Evolutionary conservation across 2,797 vertebrate genomes (phyloP).

Genomic region (Malurus leucopterus): DNA sequence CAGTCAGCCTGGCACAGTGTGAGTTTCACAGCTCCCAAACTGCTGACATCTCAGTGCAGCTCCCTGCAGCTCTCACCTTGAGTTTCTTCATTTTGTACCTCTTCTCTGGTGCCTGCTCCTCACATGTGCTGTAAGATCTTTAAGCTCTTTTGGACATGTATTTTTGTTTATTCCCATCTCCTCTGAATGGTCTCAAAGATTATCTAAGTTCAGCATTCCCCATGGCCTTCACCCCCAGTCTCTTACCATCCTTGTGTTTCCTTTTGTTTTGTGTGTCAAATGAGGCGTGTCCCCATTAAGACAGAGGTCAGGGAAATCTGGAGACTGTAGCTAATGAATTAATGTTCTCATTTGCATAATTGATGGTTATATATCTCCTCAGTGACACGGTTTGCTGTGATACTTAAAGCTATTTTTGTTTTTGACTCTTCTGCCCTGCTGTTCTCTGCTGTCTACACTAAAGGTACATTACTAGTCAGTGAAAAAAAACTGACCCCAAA

Average conservation of each 20-base stretch:
- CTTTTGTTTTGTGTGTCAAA: conserved; percentile 5
- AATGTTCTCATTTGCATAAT: conserved; percentile 48
- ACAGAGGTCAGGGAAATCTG: conserved; percentile 45
- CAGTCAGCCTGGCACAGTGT: neutral
- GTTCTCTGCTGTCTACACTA: neutral
- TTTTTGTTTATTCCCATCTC: neutral
- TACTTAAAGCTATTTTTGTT: conserved; percentile 36
- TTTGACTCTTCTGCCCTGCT: conserved; percentile 14
- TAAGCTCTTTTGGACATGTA: neutral
- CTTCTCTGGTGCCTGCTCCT: neutral
- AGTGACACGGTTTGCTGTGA: conserved; percentile 25
- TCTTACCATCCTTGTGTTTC: neutral
- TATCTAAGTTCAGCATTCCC: neutral
- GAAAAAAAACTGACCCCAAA: neutral
- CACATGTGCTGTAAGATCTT: neutral
- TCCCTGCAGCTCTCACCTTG: neutral
- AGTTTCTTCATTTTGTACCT: neutral
- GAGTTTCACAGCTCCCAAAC: neutral
- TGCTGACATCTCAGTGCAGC: rapidly evolving
- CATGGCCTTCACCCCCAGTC: neutral
- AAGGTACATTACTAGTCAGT: neutral
- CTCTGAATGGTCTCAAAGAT: neutral
- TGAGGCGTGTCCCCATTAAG: conserved; percentile 33
- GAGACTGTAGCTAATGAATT: conserved; percentile 49
- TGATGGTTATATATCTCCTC: conserved; percentile 30